Percentiles rank a stretch among this genome's conserved stretches.
Evolutionary conservation across 2,888 invertebrate genomes (phyloP).

Genomic region (Volucella bombylans): DNA sequence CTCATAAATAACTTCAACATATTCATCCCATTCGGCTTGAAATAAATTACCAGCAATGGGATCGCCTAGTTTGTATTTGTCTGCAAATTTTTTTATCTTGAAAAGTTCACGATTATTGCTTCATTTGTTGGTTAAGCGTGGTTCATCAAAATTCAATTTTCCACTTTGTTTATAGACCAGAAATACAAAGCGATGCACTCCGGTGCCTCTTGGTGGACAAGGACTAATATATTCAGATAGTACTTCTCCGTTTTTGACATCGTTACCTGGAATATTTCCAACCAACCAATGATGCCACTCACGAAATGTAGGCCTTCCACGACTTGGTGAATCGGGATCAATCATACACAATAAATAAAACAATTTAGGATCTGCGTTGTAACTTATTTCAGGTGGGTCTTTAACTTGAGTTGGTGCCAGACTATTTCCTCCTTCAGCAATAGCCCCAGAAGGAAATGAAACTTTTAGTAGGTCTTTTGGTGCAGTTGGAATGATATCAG

Average conservation of each 20-base stretch:
- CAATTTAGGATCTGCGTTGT: conserved; percentile 78
- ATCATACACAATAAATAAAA: conserved; percentile 80
- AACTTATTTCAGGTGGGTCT: conserved; percentile 78
- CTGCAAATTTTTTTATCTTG: conserved; percentile 87
- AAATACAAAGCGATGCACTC: conserved; percentile 91
- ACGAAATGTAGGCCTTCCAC: conserved; percentile 89
- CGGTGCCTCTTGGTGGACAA: conserved; percentile 90
- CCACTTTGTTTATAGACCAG: conserved; percentile 88
- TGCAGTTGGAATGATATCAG: conserved; percentile 76
- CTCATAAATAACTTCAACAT: conserved; percentile 76
- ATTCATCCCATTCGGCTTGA: conserved; percentile 89
- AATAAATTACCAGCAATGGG: conserved; percentile 92
- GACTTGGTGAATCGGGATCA: conserved; percentile 95
- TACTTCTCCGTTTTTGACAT: conserved; percentile 88
- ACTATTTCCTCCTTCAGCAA: conserved; percentile 86
- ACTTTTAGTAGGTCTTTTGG: conserved; percentile 80
- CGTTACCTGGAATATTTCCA: conserved; percentile 90
- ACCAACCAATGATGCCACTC: conserved; percentile 97
- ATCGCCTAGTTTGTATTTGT: conserved; percentile 88
- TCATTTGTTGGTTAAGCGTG: conserved; percentile 78
- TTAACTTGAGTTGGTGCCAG: conserved; percentile 87
- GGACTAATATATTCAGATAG: conserved; percentile 91
- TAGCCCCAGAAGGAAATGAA: conserved; percentile 79
- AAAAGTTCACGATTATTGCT: conserved; percentile 84
- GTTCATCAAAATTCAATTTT: conserved; percentile 85